These are phyloP conservation scores for Bugulina stolonifera DNA, from an alignment of 2,888 invertebrate genomes.

Conservation along the genomic window DNA sequence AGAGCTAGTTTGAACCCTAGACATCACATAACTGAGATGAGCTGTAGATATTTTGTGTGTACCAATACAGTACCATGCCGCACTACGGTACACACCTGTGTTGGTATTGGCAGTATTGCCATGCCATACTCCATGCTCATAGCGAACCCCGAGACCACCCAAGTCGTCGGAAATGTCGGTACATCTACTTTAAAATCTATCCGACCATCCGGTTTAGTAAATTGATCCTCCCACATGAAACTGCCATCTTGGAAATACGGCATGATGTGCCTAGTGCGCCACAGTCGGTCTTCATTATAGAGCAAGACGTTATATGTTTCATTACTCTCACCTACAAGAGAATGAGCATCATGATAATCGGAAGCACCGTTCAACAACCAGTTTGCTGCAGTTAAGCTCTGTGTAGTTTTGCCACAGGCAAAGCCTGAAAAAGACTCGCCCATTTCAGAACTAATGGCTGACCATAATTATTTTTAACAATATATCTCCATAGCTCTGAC, in stretches of 20 bases:
- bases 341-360: no score
- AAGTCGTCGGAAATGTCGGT: conserved; percentile 55
- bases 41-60: no score
- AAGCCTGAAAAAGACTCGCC: no score
- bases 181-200: conserved; percentile 47
- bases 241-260: conserved; percentile 29
- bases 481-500: no score
- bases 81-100: conserved; percentile 60
- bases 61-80: no score
- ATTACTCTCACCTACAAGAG: background rate
- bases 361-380: no score
- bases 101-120: conserved; percentile 74
- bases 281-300: conserved; percentile 11
- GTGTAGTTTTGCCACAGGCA: no score
- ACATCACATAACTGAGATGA: no score
- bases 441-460: no score
- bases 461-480: no score
- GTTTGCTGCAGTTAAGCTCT: no score
- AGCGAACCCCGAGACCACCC: conserved; percentile 88
- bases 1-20: no score
- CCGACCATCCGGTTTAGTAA: conserved; percentile 43
- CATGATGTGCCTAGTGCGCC: conserved; percentile 23
- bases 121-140: conserved; percentile 80
- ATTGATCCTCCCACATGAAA: conserved; percentile 30
- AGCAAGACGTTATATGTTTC: background rate